phyloP scores from a whole-genome alignment of 2,113 vertebrate genomes.

The Gallinago undulata region DNA sequence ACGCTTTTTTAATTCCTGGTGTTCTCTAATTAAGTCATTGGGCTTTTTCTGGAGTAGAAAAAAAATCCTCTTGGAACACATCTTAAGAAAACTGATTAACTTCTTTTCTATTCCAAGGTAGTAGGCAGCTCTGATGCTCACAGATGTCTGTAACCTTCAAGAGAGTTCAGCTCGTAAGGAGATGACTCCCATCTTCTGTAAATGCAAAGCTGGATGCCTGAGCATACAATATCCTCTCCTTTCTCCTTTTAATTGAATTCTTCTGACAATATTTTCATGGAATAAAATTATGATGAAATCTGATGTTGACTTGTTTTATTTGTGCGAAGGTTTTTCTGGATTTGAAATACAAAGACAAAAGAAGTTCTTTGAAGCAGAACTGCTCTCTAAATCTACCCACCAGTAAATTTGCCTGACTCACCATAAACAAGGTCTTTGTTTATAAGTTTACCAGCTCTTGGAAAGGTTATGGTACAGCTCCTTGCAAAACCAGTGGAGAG shows the following conservation, averaged over 20 bases:
- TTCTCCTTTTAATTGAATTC: neutral
- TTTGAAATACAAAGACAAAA: neutral
- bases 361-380: neutral
- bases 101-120: neutral
- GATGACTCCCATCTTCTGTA: neutral
- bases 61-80: neutral
- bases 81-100: neutral
- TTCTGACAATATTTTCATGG: neutral
- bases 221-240: neutral
- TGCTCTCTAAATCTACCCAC: neutral
- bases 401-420: neutral
- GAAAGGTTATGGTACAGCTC: neutral
- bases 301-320: neutral
- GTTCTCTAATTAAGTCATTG: neutral
- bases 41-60: neutral
- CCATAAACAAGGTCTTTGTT: neutral
- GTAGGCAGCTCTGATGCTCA: neutral
- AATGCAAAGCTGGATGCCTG: neutral
- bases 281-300: neutral
- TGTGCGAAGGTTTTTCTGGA: neutral
- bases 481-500: neutral
- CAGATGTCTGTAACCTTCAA: neutral
- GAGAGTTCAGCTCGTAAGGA: neutral
- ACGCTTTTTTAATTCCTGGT: neutral
- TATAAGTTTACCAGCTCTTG: neutral